Conservation (phyloP, 2,888 invertebrate genomes). For the Cerastis leucographa region DNA sequence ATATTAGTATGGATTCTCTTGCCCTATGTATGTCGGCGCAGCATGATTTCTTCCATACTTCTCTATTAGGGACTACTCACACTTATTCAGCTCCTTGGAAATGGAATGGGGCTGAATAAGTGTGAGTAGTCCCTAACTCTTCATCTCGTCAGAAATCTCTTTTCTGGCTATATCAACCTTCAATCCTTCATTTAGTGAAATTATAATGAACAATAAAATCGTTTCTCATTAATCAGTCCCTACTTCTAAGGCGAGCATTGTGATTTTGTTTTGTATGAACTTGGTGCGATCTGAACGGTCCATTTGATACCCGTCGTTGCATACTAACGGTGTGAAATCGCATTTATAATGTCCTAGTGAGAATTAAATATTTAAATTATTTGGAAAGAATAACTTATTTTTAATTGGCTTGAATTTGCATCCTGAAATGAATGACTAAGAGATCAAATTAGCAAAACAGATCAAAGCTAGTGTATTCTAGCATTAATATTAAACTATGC, state of each 20-base stretch:
- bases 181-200: not conserved
- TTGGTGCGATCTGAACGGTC: slow-evolving; percentile 65
- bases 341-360: slow-evolving; percentile 69
- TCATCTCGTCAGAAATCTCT: not conserved
- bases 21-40: too few relatives aligned
- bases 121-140: too few relatives aligned
- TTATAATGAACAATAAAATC: not conserved
- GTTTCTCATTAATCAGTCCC: slow-evolving; percentile 48
- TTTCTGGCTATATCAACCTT: not conserved
- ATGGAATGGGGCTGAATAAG: too few relatives aligned
- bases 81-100: too few relatives aligned
- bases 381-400: slow-evolving; percentile 62
- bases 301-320: slow-evolving; percentile 68
- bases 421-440: slow-evolving; percentile 3
- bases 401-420: slow-evolving; percentile 21
- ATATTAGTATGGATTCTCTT: too few relatives aligned
- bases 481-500: not conserved
- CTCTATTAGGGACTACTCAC: too few relatives aligned
- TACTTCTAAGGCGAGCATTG: slow-evolving; percentile 59
- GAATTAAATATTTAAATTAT: slow-evolving; percentile 60
- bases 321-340: slow-evolving; percentile 73
- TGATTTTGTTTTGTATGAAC: slow-evolving; percentile 65
- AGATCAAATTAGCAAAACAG: not conserved
- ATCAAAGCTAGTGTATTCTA: not conserved
- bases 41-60: not conserved